These are phyloP conservation scores for Euplagia quadripunctaria DNA, from an alignment of 2,888 invertebrate genomes.

Conservation along the genomic window DNA sequence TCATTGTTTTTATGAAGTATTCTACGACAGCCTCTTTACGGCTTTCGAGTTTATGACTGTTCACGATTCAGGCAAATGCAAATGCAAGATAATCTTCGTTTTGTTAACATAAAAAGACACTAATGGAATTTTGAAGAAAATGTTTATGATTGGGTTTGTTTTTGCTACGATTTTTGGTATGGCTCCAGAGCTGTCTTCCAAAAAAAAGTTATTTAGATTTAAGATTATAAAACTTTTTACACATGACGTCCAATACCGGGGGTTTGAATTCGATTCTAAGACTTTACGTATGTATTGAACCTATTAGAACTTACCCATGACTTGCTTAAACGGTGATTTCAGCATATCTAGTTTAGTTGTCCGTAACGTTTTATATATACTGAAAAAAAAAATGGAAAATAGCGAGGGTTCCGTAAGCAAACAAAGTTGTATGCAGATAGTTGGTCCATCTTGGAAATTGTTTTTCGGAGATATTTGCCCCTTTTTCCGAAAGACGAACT, in stretches of 20 bases:
- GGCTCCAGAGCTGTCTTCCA: neutral
- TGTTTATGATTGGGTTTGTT: neutral
- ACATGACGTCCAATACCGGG: neutral
- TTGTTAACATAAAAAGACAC: neutral
- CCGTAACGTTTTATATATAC: too few relatives aligned
- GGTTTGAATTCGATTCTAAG: neutral
- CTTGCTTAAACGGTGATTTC: neutral
- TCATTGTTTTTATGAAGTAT: slow-evolving; percentile 58
- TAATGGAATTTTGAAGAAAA: neutral
- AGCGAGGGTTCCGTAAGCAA: too few relatives aligned
- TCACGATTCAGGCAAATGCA: slow-evolving; percentile 36
- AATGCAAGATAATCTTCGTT: slow-evolving; percentile 32
- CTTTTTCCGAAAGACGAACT: too few relatives aligned
- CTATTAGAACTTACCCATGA: neutral
- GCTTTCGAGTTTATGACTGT: slow-evolving; percentile 50
- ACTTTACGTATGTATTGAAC: neutral
- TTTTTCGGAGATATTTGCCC: too few relatives aligned
- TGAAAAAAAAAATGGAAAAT: too few relatives aligned
- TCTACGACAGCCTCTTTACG: slow-evolving; percentile 52
- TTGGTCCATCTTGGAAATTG: too few relatives aligned
- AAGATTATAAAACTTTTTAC: neutral
- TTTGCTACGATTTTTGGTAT: neutral
- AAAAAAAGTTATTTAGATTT: neutral
- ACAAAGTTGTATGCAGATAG: too few relatives aligned
- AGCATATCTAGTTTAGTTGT: too few relatives aligned